Conservation (phyloP, 2,797 vertebrate species). For the Pseudocheirus occidentalis region DNA sequence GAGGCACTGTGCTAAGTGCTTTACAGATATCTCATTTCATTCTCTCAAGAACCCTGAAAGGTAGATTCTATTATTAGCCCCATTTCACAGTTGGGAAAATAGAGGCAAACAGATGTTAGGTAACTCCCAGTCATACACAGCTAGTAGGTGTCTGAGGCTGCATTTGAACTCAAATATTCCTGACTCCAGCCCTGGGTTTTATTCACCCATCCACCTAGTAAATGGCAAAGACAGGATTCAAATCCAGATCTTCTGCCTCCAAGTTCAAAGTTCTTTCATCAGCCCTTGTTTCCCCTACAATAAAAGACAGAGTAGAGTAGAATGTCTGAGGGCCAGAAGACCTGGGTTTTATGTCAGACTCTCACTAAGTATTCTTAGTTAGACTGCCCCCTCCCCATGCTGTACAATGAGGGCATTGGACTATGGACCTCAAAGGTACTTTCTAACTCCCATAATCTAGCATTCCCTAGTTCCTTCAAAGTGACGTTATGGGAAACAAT, state of each 20-base stretch:
- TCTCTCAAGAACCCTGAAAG: not conserved
- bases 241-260: not conserved
- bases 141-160: not conserved
- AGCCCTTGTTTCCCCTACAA: not conserved
- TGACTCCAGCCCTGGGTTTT: not conserved
- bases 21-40: not conserved
- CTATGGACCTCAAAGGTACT: not conserved
- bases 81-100: not conserved
- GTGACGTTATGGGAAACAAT: slow-evolving; percentile 12
- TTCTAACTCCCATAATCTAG: not conserved
- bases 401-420: not conserved
- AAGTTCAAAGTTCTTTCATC: not conserved
- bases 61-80: not conserved
- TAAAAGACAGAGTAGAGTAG: not conserved
- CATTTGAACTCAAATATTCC: not conserved
- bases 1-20: not conserved
- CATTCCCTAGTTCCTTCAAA: not conserved
- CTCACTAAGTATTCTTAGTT: not conserved
- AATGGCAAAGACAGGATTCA: not conserved
- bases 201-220: not conserved
- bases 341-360: not conserved
- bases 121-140: not conserved
- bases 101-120: not conserved
- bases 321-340: not conserved
- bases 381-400: not conserved